phyloP scores from a whole-genome alignment of 92 coral and sea anemone species.

The Actinernus sp. region DNA sequence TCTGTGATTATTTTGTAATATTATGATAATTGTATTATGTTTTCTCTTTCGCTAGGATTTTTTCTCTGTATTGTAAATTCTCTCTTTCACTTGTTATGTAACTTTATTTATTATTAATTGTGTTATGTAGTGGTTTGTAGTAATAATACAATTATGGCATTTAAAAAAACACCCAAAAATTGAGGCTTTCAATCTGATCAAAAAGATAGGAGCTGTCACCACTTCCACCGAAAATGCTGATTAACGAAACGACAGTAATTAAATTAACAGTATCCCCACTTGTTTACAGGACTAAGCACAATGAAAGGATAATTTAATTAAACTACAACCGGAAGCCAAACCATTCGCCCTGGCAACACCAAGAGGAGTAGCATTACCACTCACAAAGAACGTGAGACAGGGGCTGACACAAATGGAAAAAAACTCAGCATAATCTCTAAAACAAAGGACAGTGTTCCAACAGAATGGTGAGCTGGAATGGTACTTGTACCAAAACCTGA shows the following conservation, averaged over 20 bases:
- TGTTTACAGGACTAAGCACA: constrained; percentile 51
- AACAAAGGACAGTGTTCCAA: constrained; percentile 17
- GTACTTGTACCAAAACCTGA: constrained; percentile 39
- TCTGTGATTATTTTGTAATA: too few species aligned
- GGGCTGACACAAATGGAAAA: constrained; percentile 28
- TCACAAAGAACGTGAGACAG: constrained; percentile 29
- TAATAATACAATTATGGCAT: too few species aligned
- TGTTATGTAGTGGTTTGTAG: too few species aligned
- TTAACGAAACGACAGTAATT: neutral
- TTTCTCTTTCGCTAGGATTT: too few species aligned
- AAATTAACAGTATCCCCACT: constrained; percentile 16
- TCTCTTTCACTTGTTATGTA: too few species aligned
- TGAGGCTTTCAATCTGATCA: neutral
- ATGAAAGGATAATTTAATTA: constrained; percentile 36
- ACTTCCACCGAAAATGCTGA: too few species aligned
- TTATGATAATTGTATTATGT: too few species aligned
- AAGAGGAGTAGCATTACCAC: constrained; percentile 30
- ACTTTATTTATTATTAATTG: too few species aligned
- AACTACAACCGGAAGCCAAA: constrained; percentile 28
- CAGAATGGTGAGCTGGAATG: constrained; percentile 52
- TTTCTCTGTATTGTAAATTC: too few species aligned
- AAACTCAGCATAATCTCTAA: constrained; percentile 31
- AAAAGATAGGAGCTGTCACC: neutral
- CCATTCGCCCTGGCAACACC: constrained; percentile 42
- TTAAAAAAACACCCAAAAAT: neutral